These are phyloP conservation scores for Periplaneta americana DNA, from an alignment of 1,140 invertebrate species.

Conservation along the genomic window DNA sequence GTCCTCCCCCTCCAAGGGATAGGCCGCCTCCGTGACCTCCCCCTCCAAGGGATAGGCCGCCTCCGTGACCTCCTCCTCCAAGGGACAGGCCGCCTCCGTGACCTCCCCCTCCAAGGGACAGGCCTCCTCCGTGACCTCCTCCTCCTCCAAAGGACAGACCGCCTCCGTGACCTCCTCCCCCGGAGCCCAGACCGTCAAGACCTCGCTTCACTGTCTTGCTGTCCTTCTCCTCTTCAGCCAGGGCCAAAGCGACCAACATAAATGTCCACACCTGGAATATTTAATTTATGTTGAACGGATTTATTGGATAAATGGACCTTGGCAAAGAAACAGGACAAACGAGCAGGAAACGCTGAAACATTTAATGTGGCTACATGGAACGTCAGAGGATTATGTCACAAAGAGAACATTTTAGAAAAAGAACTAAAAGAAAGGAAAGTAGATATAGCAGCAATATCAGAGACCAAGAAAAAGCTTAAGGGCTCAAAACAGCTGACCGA, in stretches of 20 bases:
- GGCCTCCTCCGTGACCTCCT: background rate
- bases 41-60: background rate
- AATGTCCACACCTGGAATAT: slow-evolving; percentile 4
- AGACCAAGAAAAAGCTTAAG: too few relatives aligned
- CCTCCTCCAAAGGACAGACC: background rate
- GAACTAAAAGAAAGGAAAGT: too few relatives aligned
- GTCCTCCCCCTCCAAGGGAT: background rate
- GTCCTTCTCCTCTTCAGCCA: slow-evolving; percentile 4
- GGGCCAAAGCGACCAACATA: background rate
- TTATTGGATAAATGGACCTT: too few relatives aligned
- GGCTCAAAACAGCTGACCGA: too few relatives aligned
- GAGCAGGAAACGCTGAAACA: too few relatives aligned
- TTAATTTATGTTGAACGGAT: too few relatives aligned
- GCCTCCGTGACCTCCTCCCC: background rate
- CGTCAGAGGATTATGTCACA: too few relatives aligned
- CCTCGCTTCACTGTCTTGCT: slow-evolving; percentile 5
- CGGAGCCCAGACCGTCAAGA: slow-evolving; percentile 6
- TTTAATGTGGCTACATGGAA: too few relatives aligned
- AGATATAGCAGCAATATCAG: too few relatives aligned
- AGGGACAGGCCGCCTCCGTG: too few relatives aligned
- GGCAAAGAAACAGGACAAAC: too few relatives aligned
- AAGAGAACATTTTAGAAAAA: too few relatives aligned
- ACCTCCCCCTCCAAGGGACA: background rate
- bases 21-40: background rate
- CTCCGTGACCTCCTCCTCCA: background rate